Percentiles rank a stretch among this genome's conserved stretches.
phyloP scores from a whole-genome alignment of 2,797 vertebrate genomes.

The Micrastur ruficollis region DNA sequence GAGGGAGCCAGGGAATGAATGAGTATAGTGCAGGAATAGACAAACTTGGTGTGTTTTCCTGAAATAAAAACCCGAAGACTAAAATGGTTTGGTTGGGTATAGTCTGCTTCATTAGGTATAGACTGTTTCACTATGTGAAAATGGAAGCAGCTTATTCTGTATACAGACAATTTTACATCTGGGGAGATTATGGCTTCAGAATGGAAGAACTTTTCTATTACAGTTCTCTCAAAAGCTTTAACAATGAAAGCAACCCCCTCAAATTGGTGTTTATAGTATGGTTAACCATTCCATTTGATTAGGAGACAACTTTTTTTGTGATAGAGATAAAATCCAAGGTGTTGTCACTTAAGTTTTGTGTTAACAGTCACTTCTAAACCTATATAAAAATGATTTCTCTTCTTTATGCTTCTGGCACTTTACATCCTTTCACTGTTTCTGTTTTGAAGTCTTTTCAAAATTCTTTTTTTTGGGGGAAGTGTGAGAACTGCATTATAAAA shows the following conservation, averaged over 20 bases:
- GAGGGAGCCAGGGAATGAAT: not conserved
- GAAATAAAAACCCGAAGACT: not conserved
- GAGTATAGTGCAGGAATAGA: not conserved
- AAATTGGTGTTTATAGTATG: not conserved
- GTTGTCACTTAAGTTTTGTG: not conserved
- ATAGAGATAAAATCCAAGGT: not conserved
- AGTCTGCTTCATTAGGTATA: not conserved
- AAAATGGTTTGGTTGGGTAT: not conserved
- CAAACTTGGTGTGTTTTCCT: not conserved
- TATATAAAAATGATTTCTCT: not conserved
- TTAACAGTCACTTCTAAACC: not conserved
- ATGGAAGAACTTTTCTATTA: not conserved
- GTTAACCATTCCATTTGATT: not conserved
- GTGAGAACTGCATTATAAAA: not conserved
- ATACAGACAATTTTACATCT: not conserved
- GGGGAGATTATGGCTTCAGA: not conserved
- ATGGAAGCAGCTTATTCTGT: not conserved
- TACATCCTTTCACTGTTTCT: not conserved
- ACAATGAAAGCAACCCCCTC: not conserved
- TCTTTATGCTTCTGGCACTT: not conserved
- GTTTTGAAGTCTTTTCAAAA: not conserved
- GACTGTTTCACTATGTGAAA: not conserved
- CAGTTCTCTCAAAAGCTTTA: not conserved
- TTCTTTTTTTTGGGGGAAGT: not conserved
- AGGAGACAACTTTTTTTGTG: not conserved